These are phyloP conservation scores for Julus scandinavius DNA, from an alignment of 2,888 invertebrate genomes.

Conservation along the genomic window DNA sequence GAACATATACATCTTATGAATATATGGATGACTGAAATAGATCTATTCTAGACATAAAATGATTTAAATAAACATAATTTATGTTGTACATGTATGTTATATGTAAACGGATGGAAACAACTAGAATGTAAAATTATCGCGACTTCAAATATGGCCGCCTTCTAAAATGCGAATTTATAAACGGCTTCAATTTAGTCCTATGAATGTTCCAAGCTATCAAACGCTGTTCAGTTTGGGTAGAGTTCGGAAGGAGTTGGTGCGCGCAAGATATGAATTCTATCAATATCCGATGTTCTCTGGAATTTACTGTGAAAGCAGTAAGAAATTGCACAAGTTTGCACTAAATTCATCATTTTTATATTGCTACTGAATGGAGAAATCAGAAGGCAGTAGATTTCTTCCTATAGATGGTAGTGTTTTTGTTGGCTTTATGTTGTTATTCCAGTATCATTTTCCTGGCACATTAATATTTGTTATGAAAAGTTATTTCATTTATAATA, in stretches of 20 bases:
- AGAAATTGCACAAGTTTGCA: not conserved
- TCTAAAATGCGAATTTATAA: no score
- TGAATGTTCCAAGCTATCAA: no score
- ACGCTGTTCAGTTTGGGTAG: no score
- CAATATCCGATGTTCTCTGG: constrained; percentile 5
- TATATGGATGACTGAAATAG: no score
- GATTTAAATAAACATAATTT: no score
- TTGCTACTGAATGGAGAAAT: constrained; percentile 21
- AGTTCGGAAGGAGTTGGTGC: not conserved
- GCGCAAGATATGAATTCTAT: constrained; percentile 15
- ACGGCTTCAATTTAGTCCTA: no score
- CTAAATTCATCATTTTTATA: constrained; percentile 27
- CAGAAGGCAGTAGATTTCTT: not conserved
- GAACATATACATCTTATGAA: no score
- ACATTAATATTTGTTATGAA: not conserved
- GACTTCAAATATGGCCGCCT: not conserved
- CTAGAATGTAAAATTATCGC: no score
- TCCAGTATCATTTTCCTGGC: not conserved
- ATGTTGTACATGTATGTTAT: no score
- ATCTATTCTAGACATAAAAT: no score
- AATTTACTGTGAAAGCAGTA: constrained; percentile 26
- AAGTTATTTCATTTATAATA: not conserved
- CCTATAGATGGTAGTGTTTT: not conserved
- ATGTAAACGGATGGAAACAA: no score
- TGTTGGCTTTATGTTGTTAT: not conserved